Conservation (phyloP, 2,797 vertebrate species). For the Darevskia nairensis region DNA sequence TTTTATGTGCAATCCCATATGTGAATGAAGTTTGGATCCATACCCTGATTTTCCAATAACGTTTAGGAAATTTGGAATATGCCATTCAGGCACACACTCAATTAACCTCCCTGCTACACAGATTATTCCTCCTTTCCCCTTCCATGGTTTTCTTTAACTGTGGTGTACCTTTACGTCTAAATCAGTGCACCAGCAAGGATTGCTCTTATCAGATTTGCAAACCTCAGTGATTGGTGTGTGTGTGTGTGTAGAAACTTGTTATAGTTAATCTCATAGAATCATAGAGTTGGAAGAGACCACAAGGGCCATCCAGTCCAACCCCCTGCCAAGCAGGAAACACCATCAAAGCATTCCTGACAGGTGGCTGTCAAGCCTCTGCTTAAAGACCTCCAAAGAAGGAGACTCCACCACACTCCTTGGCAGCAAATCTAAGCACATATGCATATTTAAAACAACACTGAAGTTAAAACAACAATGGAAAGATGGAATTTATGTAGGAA, state of each 20-base stretch:
- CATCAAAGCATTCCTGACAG: too few relatives aligned
- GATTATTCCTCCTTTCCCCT: not conserved
- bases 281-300: too few relatives aligned
- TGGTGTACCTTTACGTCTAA: not conserved
- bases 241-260: not conserved
- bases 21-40: too few relatives aligned
- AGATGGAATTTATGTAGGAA: not conserved
- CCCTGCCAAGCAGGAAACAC: too few relatives aligned
- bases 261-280: not conserved
- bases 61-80: not conserved
- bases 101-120: not conserved
- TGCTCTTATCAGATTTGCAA: not conserved
- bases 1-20: too few relatives aligned
- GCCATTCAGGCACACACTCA: not conserved
- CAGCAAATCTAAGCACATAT: not conserved
- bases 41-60: not conserved
- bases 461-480: too few relatives aligned
- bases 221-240: not conserved
- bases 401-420: too few relatives aligned
- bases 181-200: not conserved
- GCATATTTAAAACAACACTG: not conserved
- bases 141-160: not conserved
- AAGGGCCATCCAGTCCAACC: too few relatives aligned
- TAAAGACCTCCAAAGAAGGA: too few relatives aligned
- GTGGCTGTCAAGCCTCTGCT: too few relatives aligned